Conservation (phyloP, 2,888 invertebrate species). For the Lasioglossum marginatum region DNA sequence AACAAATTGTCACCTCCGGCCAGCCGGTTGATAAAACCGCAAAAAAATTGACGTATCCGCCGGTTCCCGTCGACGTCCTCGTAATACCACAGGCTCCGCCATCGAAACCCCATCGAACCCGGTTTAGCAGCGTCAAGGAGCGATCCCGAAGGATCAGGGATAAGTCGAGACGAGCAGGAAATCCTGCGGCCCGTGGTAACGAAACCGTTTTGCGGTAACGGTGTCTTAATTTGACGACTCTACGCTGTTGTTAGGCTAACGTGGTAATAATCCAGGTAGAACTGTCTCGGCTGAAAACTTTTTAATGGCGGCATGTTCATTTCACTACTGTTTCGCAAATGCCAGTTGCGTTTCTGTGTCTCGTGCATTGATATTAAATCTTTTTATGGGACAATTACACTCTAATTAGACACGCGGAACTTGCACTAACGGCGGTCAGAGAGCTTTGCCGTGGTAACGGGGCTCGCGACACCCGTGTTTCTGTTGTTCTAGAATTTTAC, state of each 20-base stretch:
- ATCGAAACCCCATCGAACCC: neutral
- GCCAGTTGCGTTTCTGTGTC: neutral
- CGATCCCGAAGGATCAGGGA: conserved; percentile 23
- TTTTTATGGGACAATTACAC: neutral
- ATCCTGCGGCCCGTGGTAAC: conserved; percentile 10
- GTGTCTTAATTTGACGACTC: conserved; percentile 25
- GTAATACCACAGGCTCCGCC: conserved; percentile 33
- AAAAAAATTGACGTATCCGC: conserved; percentile 79
- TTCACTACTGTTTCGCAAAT: neutral
- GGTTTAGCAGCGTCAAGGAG: conserved; percentile 16
- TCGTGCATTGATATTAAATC: conserved; percentile 5
- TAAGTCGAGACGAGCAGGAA: conserved; percentile 6
- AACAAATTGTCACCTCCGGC: conserved; percentile 93
- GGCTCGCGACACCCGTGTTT: neutral
- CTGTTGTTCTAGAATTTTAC: neutral
- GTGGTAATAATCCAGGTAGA: conserved; percentile 32
- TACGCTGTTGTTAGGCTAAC: conserved; percentile 14
- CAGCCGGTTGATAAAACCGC: conserved; percentile 90
- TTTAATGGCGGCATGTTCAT: conserved; percentile 11
- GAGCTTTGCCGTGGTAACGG: neutral
- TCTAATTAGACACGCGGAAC: neutral
- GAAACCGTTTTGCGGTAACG: conserved; percentile 16
- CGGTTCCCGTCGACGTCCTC: conserved; percentile 25
- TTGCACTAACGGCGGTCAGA: neutral
- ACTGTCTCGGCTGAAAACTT: conserved; percentile 24